Evolutionary conservation across 92 coral and sea anemone species (phyloP), one percentile per base, ranked within the genome.

Genomic region (Muricea muricata): DNA sequence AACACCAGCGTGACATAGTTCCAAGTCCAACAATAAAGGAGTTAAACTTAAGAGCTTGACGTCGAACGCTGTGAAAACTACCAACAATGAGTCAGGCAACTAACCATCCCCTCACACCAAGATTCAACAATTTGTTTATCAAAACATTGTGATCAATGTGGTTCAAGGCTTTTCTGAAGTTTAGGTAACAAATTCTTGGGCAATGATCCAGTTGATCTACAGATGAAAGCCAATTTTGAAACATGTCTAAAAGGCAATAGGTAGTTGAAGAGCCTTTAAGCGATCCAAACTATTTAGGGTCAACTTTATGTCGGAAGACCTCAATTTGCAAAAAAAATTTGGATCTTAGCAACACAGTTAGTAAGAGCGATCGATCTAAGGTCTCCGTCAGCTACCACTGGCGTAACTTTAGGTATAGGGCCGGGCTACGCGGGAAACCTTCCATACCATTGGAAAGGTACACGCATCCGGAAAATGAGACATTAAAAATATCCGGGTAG

Each of bases 61-160:
- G 72, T 50, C 81, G 81, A 75, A 65, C 66, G 30, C 81, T 42
- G n/a, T n/a, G n/a, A 56, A 75, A 75, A 67, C 73, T 56, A 40
- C 84, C 57, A 28, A n/a, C n/a, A n/a, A n/a, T n/a, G n/a, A 79
- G 31, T 73, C 84, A 55, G 20, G 47, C 40, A n/a, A 58, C 60
- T 57, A 79, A 56, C 39, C 37, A 79, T 48, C 84, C 32, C 35
- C 73, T 34, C 41, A 56, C 73, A 40, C 52, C 84, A 58, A 58
- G 84, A 21, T 58, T 45, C 26, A 57, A 31, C 35, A 78, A 47
- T 58, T 79, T 79, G n/a, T 55, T 55, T 21, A 57, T 45, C 28
- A 79, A 40, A 65, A 79, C 33, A 7, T 65, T 65, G 52, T 79
- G 84, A 21, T 65, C 37, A 9, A 65, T 65, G 29, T 24, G 72